Conservation (phyloP, 1,140 invertebrate species). For the Cydia pomonella region DNA sequence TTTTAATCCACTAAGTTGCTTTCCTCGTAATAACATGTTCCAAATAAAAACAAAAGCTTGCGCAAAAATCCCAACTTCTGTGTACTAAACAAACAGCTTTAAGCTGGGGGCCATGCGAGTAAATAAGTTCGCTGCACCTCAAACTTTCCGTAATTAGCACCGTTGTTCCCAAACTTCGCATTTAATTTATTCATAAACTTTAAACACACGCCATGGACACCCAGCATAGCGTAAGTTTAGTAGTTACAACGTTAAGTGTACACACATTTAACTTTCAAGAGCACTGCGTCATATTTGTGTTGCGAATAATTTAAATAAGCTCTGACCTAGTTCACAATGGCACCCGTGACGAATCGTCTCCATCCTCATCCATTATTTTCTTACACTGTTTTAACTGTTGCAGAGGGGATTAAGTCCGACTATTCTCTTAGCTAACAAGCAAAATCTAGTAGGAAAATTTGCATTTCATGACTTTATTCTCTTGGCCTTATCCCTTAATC, state of each 20-base stretch:
- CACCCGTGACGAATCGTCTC: constrained; percentile 3
- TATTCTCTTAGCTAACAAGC: too few species aligned
- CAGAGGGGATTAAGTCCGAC: too few species aligned
- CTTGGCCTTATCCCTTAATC: too few species aligned
- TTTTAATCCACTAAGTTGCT: constrained; percentile 6
- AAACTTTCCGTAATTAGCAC: constrained; percentile 11
- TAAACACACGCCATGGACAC: constrained; percentile 10
- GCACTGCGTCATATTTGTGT: background rate
- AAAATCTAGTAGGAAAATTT: background rate
- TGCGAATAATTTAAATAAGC: background rate
- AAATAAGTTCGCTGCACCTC: constrained; percentile 8
- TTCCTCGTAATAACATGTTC: constrained; percentile 5
- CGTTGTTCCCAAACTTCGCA: constrained; percentile 6
- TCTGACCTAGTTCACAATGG: background rate
- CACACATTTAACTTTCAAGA: constrained; percentile 10
- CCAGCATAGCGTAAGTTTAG: background rate
- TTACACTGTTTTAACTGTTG: too few species aligned
- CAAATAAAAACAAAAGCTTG: constrained; percentile 10
- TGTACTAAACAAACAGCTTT: constrained; percentile 9
- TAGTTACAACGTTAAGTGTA: background rate
- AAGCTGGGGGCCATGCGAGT: background rate
- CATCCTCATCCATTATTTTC: background rate
- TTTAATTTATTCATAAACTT: constrained; percentile 18
- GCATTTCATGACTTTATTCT: too few species aligned
- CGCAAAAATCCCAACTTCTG: constrained; percentile 3